Evolutionary conservation across 1,140 invertebrate species (phyloP), one percentile per base, ranked within the genome.

Genomic region (Aphaenogaster rudis): DNA sequence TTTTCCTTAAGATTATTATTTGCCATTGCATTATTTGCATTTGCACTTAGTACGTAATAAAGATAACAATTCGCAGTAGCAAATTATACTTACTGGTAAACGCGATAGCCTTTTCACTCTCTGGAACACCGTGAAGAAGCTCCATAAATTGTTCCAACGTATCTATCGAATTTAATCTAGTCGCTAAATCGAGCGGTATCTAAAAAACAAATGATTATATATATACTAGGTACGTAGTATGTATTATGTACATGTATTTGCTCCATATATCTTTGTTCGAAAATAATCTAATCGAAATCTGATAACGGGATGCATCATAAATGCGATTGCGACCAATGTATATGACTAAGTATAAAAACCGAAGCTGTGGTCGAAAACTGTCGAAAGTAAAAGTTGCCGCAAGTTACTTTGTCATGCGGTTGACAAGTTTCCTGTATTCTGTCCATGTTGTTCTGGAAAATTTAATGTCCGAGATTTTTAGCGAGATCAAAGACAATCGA

Each of bases 141-240:
- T 71, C 28, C n/a, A 91, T 72, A 48, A 93, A 90, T 4, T 93
- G 85, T 0, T 93, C 88, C 0, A 71, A 8, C 0, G 91, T 63
- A 0, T 88, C 39, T 1, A 90, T 64, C 8, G 52, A 64, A 69
- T 82, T 90, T 13, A 93, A 69, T 59, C 28, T 52, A 50, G 45
- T 88, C 0, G 82, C 86, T 17, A 92, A 28, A 36, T 88, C 17
- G n/a, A 91, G 15, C 3, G 76, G 15, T 76, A 28, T 72, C 92
- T 93, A 86, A 71, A 92, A 92, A 50, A 66, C 28, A 52, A 63
- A 33, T 33, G 28, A 45, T 36, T 69, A 45, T 39, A 63, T 69
- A 57, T 79, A 39, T 15, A n/a, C 61, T 50, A n/a, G 28, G 28
- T n/a, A 3, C 36, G 0, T 13, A 36, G 7, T 33, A 17, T 5